Percentiles rank a stretch among this genome's conserved stretches.
Conservation (phyloP, 2,113 vertebrate species). For the Orthonyx spaldingii region DNA sequence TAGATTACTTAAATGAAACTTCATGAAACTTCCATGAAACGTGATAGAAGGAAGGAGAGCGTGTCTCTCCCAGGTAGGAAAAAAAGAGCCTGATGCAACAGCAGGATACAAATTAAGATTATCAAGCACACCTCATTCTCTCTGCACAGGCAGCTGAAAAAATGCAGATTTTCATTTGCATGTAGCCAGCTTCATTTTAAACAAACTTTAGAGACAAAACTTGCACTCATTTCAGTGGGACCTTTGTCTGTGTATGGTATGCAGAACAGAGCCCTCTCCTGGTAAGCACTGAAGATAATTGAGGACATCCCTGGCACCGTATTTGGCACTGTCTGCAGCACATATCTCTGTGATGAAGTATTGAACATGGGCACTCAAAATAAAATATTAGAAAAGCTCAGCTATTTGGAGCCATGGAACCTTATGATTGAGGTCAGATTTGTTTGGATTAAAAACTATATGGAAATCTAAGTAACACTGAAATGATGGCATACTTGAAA, state of each 20-base stretch:
- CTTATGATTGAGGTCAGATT: slow-evolving; percentile 48
- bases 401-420: slow-evolving; percentile 18
- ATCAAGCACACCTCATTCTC: not conserved
- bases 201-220: not conserved
- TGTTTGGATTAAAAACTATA: slow-evolving; percentile 24
- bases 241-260: not conserved
- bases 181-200: not conserved
- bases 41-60: not conserved
- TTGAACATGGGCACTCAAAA: not conserved
- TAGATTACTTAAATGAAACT: not conserved
- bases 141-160: not conserved
- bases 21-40: not conserved
- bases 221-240: not conserved
- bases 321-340: not conserved
- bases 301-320: slow-evolving; percentile 37
- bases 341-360: slow-evolving; percentile 47
- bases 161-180: not conserved
- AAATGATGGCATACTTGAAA: slow-evolving; percentile 13
- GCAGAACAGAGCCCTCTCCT: slow-evolving; percentile 41
- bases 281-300: not conserved
- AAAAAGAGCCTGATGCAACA: not conserved
- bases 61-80: not conserved
- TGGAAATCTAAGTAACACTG: not conserved
- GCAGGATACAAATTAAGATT: not conserved
- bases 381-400: slow-evolving; percentile 45